phyloP scores from a whole-genome alignment of 2,888 invertebrate genomes.

The Leptinotarsa tumamoca region DNA sequence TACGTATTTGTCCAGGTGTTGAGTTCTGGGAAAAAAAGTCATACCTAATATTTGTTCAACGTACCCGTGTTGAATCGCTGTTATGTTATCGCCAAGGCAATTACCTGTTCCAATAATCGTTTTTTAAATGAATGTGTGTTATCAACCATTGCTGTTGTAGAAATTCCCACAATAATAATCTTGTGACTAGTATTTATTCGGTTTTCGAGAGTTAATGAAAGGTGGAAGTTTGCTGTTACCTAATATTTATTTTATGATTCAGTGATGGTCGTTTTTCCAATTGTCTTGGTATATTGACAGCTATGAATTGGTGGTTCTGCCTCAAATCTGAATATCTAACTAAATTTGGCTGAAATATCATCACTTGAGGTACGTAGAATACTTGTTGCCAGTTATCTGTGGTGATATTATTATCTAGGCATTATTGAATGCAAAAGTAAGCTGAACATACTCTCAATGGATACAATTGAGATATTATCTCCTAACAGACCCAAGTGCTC shows the following conservation, averaged over 20 bases:
- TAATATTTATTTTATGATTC: not conserved
- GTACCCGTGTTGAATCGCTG: not conserved
- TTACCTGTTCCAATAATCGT: constrained; percentile 18
- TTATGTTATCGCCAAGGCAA: constrained; percentile 15
- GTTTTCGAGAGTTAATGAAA: not conserved
- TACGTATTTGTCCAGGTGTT: not conserved
- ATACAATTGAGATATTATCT: too few relatives aligned
- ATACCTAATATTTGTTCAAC: constrained; percentile 11
- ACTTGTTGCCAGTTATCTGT: too few relatives aligned
- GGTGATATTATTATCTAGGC: too few relatives aligned
- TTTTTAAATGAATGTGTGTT: constrained; percentile 1
- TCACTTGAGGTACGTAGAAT: too few relatives aligned
- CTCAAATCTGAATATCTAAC: not conserved
- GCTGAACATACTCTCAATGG: too few relatives aligned
- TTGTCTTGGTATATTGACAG: too few relatives aligned
- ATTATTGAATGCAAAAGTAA: too few relatives aligned
- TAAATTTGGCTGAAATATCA: too few relatives aligned
- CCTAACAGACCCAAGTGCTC: too few relatives aligned
- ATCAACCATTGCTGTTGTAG: constrained; percentile 6
- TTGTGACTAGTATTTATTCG: not conserved
- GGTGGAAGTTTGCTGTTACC: not conserved
- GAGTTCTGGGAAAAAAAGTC: constrained; percentile 2
- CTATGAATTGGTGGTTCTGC: not conserved
- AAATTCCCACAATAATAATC: constrained; percentile 2
- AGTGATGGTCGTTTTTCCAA: too few relatives aligned